phyloP scores from a whole-genome alignment of 2,888 invertebrate genomes.

The Ligdia adustata region DNA sequence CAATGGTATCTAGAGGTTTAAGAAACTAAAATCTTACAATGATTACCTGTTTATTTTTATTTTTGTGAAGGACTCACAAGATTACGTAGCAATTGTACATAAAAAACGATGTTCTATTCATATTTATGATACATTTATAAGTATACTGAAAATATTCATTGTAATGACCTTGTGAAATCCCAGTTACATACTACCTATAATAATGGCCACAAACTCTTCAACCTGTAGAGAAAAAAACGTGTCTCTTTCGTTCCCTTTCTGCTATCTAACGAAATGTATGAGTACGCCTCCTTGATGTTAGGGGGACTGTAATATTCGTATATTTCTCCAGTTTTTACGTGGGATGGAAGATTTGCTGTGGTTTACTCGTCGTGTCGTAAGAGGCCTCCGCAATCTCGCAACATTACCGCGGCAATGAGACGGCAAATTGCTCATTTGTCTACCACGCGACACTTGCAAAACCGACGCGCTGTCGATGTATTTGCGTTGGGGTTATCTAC shows the following conservation, averaged over 20 bases:
- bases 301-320: slow-evolving; percentile 11
- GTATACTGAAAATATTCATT: too few species aligned
- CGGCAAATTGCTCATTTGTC: slow-evolving; percentile 74
- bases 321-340: slow-evolving; percentile 23
- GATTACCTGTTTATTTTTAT: too few species aligned
- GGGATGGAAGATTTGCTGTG: slow-evolving; percentile 20
- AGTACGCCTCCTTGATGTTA: slow-evolving; percentile 2
- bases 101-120: too few species aligned
- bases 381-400: slow-evolving; percentile 60
- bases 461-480: slow-evolving; percentile 41
- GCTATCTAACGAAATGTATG: slow-evolving; percentile 5
- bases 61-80: too few species aligned
- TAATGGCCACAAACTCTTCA: too few species aligned
- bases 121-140: too few species aligned
- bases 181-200: too few species aligned
- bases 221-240: not conserved
- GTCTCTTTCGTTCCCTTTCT: not conserved
- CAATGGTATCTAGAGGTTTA: too few species aligned
- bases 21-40: too few species aligned
- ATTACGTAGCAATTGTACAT: too few species aligned
- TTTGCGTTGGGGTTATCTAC: slow-evolving; percentile 34
- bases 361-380: slow-evolving; percentile 46
- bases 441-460: slow-evolving; percentile 66
- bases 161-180: too few species aligned
- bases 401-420: slow-evolving; percentile 71